Evolutionary conservation across 2,113 vertebrate genomes (phyloP), one percentile per base, ranked within the genome.

Genomic region (Heterochromis multidens): DNA sequence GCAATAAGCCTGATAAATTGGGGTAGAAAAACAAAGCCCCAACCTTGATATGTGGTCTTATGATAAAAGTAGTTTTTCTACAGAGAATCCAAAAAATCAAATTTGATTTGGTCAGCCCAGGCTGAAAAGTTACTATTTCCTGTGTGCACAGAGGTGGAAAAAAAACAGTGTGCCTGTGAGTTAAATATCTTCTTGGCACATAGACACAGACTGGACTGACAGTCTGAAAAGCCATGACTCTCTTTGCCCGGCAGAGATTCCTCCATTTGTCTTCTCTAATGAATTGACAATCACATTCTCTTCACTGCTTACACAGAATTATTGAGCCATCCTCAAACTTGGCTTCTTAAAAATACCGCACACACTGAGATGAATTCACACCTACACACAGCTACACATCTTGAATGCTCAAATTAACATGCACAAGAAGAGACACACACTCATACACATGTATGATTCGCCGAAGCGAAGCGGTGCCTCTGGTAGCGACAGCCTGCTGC

Each of bases 241-340:
- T 84, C 83, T 74, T 60, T 61, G 59, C 54, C 85, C 16, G 4
- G 31, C 58, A 65, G 3, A 54, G 40, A 82, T 83, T 84, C 80
- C 56, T 85, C 87, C 87, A 88, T 94, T 94, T 93, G 83, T 92
- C 88, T 92, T 88, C 81, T 90, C 63, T 94, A 94, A 94, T 95
- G 91, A 95, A 94, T 91, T 91, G 87, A 92, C 90, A 89, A 91
- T 91, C 89, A 89, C 87, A 80, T 86, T 88, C 85, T 84, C 86
- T 87, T 79, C 62, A 80, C 82, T 90, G 89, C 95, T 92, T 94
- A 85, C 77, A 60, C 87, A 89, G 87, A 87, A 84, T 89, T 89
- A 94, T 85, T 84, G 88, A 94, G 89, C 88, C 82, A 67, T 91
- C 85, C 77, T 70, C 54, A 86, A 90, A 89, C 33, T 59, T 77